phyloP scores from a whole-genome alignment of 2,797 vertebrate species.

The Phaenicophaeus curvirostris region DNA sequence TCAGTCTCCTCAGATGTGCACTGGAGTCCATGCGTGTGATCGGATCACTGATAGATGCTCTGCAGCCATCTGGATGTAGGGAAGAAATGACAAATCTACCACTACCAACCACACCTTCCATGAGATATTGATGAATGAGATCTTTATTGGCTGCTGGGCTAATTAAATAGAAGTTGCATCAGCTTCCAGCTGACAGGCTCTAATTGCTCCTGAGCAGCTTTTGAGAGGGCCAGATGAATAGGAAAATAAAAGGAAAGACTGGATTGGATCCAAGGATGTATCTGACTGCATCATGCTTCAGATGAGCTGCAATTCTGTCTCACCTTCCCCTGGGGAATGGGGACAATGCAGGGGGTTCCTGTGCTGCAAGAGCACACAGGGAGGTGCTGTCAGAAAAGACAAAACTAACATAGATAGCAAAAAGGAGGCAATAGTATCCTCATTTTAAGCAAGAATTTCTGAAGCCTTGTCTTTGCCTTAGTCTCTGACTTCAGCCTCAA shows the following conservation, averaged over 20 bases:
- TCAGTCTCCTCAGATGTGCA: not conserved
- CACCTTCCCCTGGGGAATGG: not conserved
- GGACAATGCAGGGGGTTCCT: not conserved
- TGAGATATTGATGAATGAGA: constrained; percentile 60
- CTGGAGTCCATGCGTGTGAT: not conserved
- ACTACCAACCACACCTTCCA: not conserved
- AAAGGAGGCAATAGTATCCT: not conserved
- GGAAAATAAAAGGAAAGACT: constrained; percentile 32
- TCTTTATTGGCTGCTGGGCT: constrained; percentile 64
- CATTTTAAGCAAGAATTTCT: not conserved
- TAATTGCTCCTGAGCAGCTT: constrained; percentile 65
- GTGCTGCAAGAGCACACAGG: accelerated
- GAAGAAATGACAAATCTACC: constrained; percentile 21
- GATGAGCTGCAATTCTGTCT: not conserved
- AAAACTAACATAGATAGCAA: not conserved
- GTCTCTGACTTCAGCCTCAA: not conserved
- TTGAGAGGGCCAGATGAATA: constrained; percentile 62
- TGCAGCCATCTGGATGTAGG: constrained; percentile 9
- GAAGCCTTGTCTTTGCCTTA: not conserved
- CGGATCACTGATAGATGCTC: not conserved
- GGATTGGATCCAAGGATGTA: not conserved
- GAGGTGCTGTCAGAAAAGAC: not conserved
- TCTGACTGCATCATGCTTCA: not conserved
- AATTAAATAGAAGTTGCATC: constrained; percentile 73
- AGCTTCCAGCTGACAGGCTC: constrained; percentile 57